phyloP scores from a whole-genome alignment of 1,140 invertebrate species.

The Saccostrea glomerata region DNA sequence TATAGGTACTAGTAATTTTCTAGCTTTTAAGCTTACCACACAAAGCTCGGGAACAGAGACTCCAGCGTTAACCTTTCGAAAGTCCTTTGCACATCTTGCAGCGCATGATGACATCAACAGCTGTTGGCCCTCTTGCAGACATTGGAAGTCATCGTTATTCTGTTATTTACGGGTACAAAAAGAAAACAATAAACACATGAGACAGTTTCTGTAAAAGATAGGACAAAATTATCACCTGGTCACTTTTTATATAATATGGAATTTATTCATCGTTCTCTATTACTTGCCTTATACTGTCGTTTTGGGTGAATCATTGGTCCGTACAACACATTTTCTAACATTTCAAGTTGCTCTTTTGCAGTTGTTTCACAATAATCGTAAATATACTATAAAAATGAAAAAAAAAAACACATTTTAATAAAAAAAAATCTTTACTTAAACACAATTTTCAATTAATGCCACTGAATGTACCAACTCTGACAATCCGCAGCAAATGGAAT shows the following conservation, averaged over 20 bases:
- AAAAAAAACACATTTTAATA: not conserved
- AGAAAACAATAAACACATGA: too few relatives aligned
- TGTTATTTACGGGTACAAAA: not conserved
- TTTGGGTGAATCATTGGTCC: slow-evolving; percentile 38
- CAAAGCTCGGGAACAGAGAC: slow-evolving; percentile 37
- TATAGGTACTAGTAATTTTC: too few relatives aligned
- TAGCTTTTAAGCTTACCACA: not conserved
- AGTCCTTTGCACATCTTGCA: slow-evolving; percentile 11
- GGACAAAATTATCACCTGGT: too few relatives aligned
- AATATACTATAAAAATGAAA: not conserved
- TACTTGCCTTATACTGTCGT: slow-evolving; percentile 1
- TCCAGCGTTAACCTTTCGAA: not conserved
- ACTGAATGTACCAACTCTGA: not conserved
- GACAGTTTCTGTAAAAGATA: too few relatives aligned
- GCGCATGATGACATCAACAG: slow-evolving; percentile 15
- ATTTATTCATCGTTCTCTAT: too few relatives aligned
- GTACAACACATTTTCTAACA: slow-evolving; percentile 30
- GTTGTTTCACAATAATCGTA: slow-evolving; percentile 44
- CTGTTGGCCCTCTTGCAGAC: not conserved
- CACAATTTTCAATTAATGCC: not conserved
- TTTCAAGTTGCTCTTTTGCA: slow-evolving; percentile 34
- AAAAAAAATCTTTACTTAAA: not conserved
- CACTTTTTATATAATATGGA: too few relatives aligned
- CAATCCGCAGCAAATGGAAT: slow-evolving; percentile 28
- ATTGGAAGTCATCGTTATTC: not conserved